phyloP scores from a whole-genome alignment of 2,797 vertebrate species.

The Diceros bicornis region DNA sequence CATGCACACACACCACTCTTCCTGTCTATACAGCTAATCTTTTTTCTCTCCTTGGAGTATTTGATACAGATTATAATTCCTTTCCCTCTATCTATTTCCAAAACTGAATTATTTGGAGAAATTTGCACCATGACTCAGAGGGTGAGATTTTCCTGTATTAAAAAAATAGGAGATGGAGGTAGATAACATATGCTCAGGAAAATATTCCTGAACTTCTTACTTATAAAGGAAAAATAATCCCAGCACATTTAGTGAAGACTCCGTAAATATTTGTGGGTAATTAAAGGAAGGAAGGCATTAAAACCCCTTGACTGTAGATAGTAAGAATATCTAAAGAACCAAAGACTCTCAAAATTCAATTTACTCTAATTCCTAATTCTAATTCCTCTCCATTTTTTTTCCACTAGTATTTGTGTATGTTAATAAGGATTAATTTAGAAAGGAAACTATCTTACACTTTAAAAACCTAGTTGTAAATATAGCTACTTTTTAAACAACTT shows the following conservation, averaged over 20 bases:
- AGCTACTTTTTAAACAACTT: conserved; percentile 13
- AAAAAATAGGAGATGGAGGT: not conserved
- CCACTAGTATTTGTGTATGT: not conserved
- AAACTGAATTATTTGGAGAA: conserved; percentile 53
- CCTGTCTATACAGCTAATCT: not conserved
- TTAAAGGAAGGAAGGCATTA: not conserved
- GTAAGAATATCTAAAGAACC: not conserved
- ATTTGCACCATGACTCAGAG: not conserved
- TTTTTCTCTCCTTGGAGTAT: conserved; percentile 7
- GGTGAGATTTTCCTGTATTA: not conserved
- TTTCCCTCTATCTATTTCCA: not conserved
- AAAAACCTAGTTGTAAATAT: conserved; percentile 6
- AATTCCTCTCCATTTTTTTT: not conserved
- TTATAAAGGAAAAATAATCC: not conserved
- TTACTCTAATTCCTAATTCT: not conserved
- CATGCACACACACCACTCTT: not conserved
- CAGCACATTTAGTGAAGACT: not conserved
- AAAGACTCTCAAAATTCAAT: not conserved
- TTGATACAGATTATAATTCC: not conserved
- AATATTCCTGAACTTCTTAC: not conserved
- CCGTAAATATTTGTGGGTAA: not conserved
- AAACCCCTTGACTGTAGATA: not conserved
- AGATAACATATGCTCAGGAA: not conserved
- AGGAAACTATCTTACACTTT: conserved; percentile 24
- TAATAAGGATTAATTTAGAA: conserved; percentile 37